Conservation (phyloP, 1,140 invertebrate species). For the Neodiprion fabricii region DNA sequence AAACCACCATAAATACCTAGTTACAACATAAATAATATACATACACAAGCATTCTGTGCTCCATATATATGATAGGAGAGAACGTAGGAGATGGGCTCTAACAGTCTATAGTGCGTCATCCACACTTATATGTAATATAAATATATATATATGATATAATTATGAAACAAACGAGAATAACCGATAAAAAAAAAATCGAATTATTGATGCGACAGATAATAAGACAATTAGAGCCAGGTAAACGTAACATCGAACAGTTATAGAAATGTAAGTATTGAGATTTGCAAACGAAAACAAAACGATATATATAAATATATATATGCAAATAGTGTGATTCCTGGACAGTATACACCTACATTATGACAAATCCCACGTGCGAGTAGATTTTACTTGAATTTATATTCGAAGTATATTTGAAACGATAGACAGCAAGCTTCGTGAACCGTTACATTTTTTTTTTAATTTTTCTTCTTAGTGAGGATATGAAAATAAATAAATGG, state of each 20-base stretch:
- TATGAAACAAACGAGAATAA: neutral
- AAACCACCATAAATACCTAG: constrained; percentile 53
- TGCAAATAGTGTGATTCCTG: constrained; percentile 44
- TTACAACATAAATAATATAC: constrained; percentile 60
- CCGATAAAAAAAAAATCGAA: neutral
- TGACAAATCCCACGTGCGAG: neutral
- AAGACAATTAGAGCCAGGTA: constrained; percentile 44
- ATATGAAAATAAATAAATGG: no score
- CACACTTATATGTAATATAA: neutral
- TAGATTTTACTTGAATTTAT: neutral
- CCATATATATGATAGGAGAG: constrained; percentile 47
- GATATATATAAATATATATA: constrained; percentile 22
- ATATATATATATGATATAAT: no score
- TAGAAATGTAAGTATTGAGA: constrained; percentile 46
- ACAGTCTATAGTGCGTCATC: constrained; percentile 23
- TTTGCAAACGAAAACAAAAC: constrained; percentile 51
- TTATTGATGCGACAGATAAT: neutral
- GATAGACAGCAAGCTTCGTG: neutral
- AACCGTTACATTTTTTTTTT: no score
- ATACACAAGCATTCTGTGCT: constrained; percentile 62
- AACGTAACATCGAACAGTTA: constrained; percentile 54
- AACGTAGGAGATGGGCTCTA: constrained; percentile 44
- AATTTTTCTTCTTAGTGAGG: no score
- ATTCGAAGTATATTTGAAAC: neutral
- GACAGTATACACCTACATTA: constrained; percentile 13